Evolutionary conservation across 2,888 invertebrate species (phyloP).

Genomic region (Pachymerium ferrugineum): DNA sequence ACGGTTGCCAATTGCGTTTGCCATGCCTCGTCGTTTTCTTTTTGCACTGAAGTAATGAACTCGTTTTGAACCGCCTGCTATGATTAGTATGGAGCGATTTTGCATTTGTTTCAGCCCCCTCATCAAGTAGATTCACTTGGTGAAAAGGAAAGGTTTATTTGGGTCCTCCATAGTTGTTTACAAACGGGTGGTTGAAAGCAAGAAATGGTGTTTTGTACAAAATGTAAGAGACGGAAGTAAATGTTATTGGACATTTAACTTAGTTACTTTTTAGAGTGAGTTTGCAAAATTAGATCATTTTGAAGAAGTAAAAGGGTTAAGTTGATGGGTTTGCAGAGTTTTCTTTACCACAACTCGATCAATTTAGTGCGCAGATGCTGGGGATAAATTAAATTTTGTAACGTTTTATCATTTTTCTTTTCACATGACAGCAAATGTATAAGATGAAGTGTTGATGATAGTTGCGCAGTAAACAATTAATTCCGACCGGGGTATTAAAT

Average conservation of each 20-base stretch:
- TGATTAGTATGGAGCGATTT: conserved; percentile 19
- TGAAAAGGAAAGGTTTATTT: background rate
- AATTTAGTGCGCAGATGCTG: conserved; percentile 7
- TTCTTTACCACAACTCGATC: conserved; percentile 5
- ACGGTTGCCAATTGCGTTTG: conserved; percentile 8
- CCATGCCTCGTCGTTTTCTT: background rate
- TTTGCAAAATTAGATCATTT: background rate
- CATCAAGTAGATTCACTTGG: background rate
- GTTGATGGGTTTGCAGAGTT: background rate
- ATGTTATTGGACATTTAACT: background rate
- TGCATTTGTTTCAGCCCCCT: conserved; percentile 11
- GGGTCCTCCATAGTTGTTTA: background rate
- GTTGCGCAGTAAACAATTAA: conserved; percentile 5
- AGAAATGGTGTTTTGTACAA: background rate
- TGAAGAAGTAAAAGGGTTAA: background rate
- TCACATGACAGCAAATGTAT: conserved; percentile 12
- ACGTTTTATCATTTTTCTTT: conserved; percentile 20
- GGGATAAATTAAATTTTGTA: conserved; percentile 20
- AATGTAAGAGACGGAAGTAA: background rate
- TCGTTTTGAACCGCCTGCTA: background rate
- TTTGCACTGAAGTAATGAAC: conserved; percentile 23
- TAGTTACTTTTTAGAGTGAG: background rate
- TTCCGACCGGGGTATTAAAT: no score
- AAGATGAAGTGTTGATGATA: conserved; percentile 25
- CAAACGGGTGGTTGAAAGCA: background rate